Conservation (phyloP, 2,113 vertebrate genomes). For the Otis tarda region DNA sequence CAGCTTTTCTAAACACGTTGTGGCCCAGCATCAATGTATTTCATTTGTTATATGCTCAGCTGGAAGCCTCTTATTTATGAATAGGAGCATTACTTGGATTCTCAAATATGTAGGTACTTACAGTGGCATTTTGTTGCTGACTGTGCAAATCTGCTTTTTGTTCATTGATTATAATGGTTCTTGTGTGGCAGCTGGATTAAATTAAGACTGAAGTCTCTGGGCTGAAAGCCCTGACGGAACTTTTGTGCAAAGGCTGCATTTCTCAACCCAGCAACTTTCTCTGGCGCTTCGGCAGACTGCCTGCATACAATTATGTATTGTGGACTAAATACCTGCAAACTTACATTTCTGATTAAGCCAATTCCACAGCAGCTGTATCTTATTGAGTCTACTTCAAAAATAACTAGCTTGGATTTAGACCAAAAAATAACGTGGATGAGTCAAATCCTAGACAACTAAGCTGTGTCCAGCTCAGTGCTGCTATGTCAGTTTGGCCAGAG, state of each 20-base stretch:
- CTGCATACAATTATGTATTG: background rate
- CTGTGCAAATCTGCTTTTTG: slow-evolving; percentile 54
- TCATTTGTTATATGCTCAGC: background rate
- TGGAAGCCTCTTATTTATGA: slow-evolving; percentile 56
- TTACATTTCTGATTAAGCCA: background rate
- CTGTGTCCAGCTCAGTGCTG: background rate
- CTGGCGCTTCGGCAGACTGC: background rate
- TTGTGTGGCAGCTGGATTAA: slow-evolving; percentile 64
- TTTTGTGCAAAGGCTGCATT: slow-evolving; percentile 62
- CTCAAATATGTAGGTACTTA: slow-evolving; percentile 29
- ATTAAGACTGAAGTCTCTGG: slow-evolving; percentile 63
- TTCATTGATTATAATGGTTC: slow-evolving; percentile 63
- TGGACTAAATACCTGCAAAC: slow-evolving; percentile 23
- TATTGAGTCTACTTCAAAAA: slow-evolving; percentile 7
- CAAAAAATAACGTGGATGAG: background rate
- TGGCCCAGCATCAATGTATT: background rate
- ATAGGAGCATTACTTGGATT: slow-evolving; percentile 33
- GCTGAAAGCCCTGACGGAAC: slow-evolving; percentile 53
- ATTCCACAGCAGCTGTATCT: background rate
- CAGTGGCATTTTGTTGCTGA: slow-evolving; percentile 26
- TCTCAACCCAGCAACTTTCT: background rate
- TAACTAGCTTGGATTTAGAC: slow-evolving; percentile 11
- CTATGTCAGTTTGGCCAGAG: slow-evolving; percentile 1
- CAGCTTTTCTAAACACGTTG: background rate
- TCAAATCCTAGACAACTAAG: background rate